Conservation (phyloP, 2,888 invertebrate species). For the Apodemia mormo region DNA sequence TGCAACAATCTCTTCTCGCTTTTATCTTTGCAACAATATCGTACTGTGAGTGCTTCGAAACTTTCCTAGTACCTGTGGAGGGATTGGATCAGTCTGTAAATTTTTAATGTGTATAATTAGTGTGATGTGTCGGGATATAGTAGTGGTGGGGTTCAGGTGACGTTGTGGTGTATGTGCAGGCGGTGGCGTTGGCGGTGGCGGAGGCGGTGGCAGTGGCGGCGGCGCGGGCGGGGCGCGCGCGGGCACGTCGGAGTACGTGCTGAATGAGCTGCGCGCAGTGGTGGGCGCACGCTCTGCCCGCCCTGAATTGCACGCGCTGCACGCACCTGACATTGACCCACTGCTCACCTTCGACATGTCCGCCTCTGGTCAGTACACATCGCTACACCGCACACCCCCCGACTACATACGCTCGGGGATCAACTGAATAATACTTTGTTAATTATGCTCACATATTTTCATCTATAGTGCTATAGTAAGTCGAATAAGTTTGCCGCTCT, state of each 20-base stretch:
- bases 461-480: too few relatives aligned
- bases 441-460: too few relatives aligned
- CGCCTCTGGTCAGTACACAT: slow-evolving; percentile 74
- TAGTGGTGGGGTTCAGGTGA: background rate
- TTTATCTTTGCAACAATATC: slow-evolving; percentile 2
- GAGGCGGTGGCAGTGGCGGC: slow-evolving; percentile 48
- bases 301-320: slow-evolving; percentile 69
- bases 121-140: slow-evolving; percentile 24
- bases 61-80: slow-evolving; percentile 11
- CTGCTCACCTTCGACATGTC: slow-evolving; percentile 87
- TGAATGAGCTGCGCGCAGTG: slow-evolving; percentile 94
- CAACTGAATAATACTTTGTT: too few relatives aligned
- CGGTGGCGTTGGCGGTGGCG: slow-evolving; percentile 43
- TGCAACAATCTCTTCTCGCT: slow-evolving; percentile 8
- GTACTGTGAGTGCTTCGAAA: slow-evolving; percentile 10
- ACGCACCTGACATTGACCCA: slow-evolving; percentile 85
- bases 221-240: slow-evolving; percentile 73
- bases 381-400: background rate
- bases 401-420: too few relatives aligned
- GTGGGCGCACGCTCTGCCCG: slow-evolving; percentile 89
- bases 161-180: slow-evolving; percentile 44
- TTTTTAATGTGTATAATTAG: background rate
- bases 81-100: slow-evolving; percentile 36
- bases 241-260: slow-evolving; percentile 92
- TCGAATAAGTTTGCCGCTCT: too few relatives aligned